Base-by-base conservation (phyloP, 2,888 invertebrate species). In the Phyllotreta cruciferae region DNA sequence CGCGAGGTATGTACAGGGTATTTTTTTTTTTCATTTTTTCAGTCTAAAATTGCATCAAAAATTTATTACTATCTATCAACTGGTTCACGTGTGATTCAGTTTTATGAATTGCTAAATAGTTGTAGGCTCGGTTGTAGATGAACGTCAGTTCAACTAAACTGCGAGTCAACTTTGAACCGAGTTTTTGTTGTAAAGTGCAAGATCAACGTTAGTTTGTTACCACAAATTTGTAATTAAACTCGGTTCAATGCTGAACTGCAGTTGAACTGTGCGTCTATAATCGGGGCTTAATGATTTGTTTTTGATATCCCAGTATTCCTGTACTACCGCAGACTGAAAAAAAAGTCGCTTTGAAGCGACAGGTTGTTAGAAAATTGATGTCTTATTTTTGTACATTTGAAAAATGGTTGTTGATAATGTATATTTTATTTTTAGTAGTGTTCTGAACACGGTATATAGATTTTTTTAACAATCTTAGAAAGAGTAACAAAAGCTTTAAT, bases 401-500 rank as follows among this genome's bases (percentile, higher is more conserved):
- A 64, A 63, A 60, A 69, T 76, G 78, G 76, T 79, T 79, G 75
- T 73, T 77, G 57, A 74, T 77, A 75, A 57, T 78, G 75, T 77
- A 78, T 77, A 77, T 78, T 79, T 78, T 79, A 76, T 76, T 73
- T 71, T 36, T 69, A 69, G 61, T 66, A 64, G 76, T 75, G 76
- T 75, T 77, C 66, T 68, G 71, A 76, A 77, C 74, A 71, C 74
- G 42, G n/a, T 39, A 58, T 61, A 67, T 71, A 73, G 68, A 69
- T 72, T 72, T 73, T 50, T 72, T 72, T 75, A 74, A 76, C 72
- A 76, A 24, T 69, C 72, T 71, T 72, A 74, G 70, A 72, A 71
- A 75, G 74, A 77, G 75, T 79, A 79, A 79, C 79, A 77, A 69
- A 69, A 79, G 80, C 80, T 80, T 80, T 81, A 80, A 78, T 77